Conservation (phyloP, 2,797 vertebrate species). For the Garrulus glandarius region DNA sequence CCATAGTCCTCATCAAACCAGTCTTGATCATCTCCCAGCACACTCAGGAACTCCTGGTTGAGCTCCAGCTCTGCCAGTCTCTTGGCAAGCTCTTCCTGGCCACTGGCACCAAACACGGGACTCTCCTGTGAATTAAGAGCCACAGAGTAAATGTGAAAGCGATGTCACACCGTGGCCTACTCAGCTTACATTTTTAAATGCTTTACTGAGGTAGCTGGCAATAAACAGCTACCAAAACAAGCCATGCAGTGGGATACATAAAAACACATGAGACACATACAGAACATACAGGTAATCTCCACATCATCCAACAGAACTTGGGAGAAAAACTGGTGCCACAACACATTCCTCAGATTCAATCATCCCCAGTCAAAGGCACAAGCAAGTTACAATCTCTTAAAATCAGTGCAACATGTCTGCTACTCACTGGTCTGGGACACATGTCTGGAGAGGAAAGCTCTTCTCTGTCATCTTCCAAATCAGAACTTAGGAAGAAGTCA, state of each 20-base stretch:
- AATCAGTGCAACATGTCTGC: not conserved
- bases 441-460: conserved; percentile 89
- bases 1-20: conserved; percentile 99
- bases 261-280: not conserved
- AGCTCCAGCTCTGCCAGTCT: conserved; percentile 91
- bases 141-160: not conserved
- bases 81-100: conserved; percentile 92
- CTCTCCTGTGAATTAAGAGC: conserved; percentile 81
- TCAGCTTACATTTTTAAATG: not conserved
- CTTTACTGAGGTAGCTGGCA: not conserved
- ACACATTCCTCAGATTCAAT: not conserved
- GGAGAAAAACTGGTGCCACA: not conserved
- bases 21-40: conserved; percentile 91
- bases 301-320: not conserved
- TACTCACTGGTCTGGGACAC: conserved; percentile 88
- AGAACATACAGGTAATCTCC: not conserved
- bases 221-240: not conserved
- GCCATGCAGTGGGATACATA: not conserved
- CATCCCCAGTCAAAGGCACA: not conserved
- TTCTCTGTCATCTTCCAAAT: conserved; percentile 82
- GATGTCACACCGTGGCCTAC: not conserved
- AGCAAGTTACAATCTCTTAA: not conserved
- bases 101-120: conserved; percentile 88
- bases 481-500: conserved; percentile 78
- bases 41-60: conserved; percentile 86